Base-by-base conservation (phyloP, 2,888 invertebrate genomes). In the Sphinx pinastri region DNA sequence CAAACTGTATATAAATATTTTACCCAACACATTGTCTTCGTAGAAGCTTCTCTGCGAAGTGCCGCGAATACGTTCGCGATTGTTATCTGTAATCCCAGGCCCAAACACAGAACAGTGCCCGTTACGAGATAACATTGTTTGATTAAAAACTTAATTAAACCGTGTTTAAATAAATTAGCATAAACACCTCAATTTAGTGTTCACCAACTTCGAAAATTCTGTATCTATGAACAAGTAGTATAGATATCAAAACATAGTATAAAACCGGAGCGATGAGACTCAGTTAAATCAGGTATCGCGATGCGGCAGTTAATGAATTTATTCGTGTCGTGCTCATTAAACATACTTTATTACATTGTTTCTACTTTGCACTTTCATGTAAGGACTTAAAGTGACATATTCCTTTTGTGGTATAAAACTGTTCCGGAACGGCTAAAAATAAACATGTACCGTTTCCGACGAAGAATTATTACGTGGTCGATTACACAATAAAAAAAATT, bases 11-110 rank as follows among this genome's bases (percentile, higher is more conserved):
- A 63, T 47, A 76, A 79, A 80, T 76, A 83, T 77, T 76, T 55
- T 55, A 55, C 55, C 10, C 74, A 38, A 81, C 84, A 85, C 89
- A 90, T 89, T 91, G 91, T 90, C 81, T 86, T 75, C 81, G 79
- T 79, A 73, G 77, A 74, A 76, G 73, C 81, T 81, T 84, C 84
- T 88, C 89, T 89, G 90, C 90, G 88, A 68, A 68, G 59, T 70
- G 67, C 69, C 60, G 86, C 82, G 82, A 81, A 81, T 81, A 83
- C 75, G 79, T 81, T 81, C 82, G 80, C 82, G 88, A 87, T 88
- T 80, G 72, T 84, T 83, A 89, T 88, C 87, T 76, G 75, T 73
- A 77, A 79, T 83, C 81, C 80, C 80, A 80, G 80, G 79, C 81
- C 71, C 76, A 76, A 74, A 75, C 79, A 67, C 67, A 52, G 54